Conservation (phyloP, 1,140 invertebrate species). For the Drosophila albomicans region DNA sequence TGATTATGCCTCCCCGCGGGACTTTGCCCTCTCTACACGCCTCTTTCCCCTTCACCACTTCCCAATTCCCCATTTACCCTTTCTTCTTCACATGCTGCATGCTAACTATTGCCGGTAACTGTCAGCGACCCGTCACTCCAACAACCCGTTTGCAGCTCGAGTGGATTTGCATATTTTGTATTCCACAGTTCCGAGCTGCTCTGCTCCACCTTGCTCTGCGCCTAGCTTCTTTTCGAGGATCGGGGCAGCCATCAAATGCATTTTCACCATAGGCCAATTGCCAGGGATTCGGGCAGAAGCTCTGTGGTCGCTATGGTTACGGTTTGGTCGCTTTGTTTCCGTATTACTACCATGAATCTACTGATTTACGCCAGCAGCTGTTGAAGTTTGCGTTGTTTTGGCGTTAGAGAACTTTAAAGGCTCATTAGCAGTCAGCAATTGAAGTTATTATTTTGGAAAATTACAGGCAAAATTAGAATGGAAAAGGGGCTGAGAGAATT, state of each 20-base stretch:
- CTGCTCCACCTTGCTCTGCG: background rate
- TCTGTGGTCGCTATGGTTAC: background rate
- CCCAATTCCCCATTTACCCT: no score
- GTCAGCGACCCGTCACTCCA: conserved; percentile 26
- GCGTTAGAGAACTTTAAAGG: no score
- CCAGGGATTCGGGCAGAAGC: background rate
- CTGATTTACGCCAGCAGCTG: no score
- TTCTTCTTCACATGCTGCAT: background rate
- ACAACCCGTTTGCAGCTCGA: conserved; percentile 9
- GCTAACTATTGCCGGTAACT: conserved; percentile 35
- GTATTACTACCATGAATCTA: background rate
- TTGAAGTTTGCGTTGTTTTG: no score
- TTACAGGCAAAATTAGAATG: no score
- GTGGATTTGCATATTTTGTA: conserved; percentile 50
- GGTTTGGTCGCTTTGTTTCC: conserved; percentile 11
- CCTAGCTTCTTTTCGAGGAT: background rate
- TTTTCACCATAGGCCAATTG: conserved; percentile 15
- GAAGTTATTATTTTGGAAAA: no score
- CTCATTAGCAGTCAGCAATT: no score
- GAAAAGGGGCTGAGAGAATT: no score
- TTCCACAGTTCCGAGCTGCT: no score
- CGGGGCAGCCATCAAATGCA: conserved; percentile 10
- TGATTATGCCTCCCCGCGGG: conserved; percentile 64
- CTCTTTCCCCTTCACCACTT: background rate
- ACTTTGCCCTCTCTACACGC: conserved; percentile 21